Evolutionary conservation across 2,113 vertebrate species (phyloP).

Genomic region (Blennius ocellaris): DNA sequence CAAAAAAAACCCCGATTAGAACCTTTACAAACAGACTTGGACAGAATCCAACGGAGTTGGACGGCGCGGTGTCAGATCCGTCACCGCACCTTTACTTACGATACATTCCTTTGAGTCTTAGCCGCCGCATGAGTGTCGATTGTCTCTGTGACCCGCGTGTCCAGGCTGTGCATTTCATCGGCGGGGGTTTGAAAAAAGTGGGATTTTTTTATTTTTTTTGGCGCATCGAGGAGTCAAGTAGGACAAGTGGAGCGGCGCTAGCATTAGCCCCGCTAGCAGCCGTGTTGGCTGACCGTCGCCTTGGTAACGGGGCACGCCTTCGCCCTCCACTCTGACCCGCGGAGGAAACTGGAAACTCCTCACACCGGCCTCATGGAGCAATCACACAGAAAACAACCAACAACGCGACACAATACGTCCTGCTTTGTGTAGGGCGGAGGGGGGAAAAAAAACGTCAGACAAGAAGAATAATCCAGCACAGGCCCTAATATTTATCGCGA

Average conservation of each 20-base stretch:
- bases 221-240: not conserved
- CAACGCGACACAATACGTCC: not conserved
- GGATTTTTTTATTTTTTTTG: not conserved
- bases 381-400: not conserved
- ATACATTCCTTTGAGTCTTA: constrained; percentile 65
- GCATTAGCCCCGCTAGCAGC: constrained; percentile 58
- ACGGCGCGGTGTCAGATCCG: too few relatives aligned
- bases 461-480: constrained; percentile 13
- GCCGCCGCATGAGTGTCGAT: constrained; percentile 20
- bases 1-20: too few relatives aligned
- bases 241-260: constrained; percentile 12
- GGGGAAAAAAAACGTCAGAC: not conserved
- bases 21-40: too few relatives aligned
- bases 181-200: not conserved
- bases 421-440: not conserved
- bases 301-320: constrained; percentile 83
- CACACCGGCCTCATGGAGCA: not conserved
- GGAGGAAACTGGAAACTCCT: constrained; percentile 56
- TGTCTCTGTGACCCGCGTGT: constrained; percentile 36
- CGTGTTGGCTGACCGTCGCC: constrained; percentile 80
- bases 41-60: too few relatives aligned
- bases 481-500: constrained; percentile 35
- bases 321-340: constrained; percentile 82
- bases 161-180: constrained; percentile 25
- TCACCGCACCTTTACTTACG: constrained; percentile 62